Evolutionary conservation across 2,113 vertebrate genomes (phyloP).

Genomic region (Synchiropus splendidus): DNA sequence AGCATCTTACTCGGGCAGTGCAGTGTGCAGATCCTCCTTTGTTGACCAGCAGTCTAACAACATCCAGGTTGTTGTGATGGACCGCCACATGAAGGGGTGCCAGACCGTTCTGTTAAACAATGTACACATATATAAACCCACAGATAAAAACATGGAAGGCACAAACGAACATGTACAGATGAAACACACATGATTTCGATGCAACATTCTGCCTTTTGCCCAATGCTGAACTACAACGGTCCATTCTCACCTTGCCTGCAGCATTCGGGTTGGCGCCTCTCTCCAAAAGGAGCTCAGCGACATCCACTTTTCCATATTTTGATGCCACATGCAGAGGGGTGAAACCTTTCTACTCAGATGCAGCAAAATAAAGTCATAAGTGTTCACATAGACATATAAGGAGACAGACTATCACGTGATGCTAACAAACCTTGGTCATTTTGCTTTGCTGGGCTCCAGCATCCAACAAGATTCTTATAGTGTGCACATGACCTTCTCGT

Average conservation of each 20-base stretch:
- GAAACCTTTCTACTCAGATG: constrained; percentile 91
- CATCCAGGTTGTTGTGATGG: constrained; percentile 94
- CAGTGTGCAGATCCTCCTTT: constrained; percentile 87
- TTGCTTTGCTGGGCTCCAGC: constrained; percentile 81
- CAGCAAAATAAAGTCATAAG: constrained; percentile 6
- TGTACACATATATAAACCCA: constrained; percentile 49
- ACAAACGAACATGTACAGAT: constrained; percentile 37
- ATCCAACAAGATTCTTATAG: constrained; percentile 78
- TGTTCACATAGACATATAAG: background rate
- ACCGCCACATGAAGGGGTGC: constrained; percentile 93
- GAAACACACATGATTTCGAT: constrained; percentile 25
- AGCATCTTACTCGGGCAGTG: constrained; percentile 80
- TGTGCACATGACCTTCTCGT: constrained; percentile 82
- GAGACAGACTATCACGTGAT: background rate
- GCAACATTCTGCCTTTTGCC: constrained; percentile 5
- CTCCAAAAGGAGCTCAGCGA: constrained; percentile 81
- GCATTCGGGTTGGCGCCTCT: constrained; percentile 81
- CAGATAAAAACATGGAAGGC: constrained; percentile 24
- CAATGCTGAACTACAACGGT: too few species aligned
- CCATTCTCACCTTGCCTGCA: constrained; percentile 80
- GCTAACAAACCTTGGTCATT: constrained; percentile 86
- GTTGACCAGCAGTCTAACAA: constrained; percentile 87
- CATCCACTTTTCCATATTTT: constrained; percentile 88
- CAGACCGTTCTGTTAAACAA: constrained; percentile 91
- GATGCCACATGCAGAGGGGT: constrained; percentile 93